These are phyloP conservation scores for Yponomeuta malinellus DNA, from an alignment of 2,888 invertebrate species.

Conservation along the genomic window DNA sequence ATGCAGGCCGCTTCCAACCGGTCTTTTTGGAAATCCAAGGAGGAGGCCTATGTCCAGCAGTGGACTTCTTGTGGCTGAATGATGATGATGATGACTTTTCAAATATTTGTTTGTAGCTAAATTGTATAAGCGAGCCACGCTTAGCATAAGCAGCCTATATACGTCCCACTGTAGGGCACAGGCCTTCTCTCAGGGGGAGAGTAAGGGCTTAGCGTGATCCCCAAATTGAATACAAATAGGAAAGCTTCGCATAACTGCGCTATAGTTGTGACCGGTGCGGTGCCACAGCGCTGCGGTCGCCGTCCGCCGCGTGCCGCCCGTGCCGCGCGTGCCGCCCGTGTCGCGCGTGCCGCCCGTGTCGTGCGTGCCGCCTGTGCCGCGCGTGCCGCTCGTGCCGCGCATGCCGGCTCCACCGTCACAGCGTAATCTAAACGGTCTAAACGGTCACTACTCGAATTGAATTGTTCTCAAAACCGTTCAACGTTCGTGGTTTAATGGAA, in stretches of 20 bases:
- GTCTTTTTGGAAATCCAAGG: too few species aligned
- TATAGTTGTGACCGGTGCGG: too few species aligned
- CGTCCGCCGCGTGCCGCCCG: background rate
- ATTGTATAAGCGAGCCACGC: too few species aligned
- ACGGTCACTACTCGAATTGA: background rate
- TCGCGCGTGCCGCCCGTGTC: background rate
- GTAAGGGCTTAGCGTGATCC: background rate
- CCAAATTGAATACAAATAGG: background rate
- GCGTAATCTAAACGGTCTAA: background rate
- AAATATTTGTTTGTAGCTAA: too few species aligned
- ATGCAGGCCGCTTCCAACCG: too few species aligned
- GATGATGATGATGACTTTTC: too few species aligned
- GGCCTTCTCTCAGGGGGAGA: too few species aligned
- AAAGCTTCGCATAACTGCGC: background rate
- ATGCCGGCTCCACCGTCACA: background rate
- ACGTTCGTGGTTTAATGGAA: background rate
- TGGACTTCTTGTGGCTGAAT: too few species aligned
- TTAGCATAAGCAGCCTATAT: too few species aligned
- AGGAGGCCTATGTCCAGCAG: too few species aligned
- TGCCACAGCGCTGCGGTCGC: too few species aligned
- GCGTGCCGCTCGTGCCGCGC: background rate
- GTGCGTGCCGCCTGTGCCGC: background rate
- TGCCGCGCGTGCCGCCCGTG: background rate
- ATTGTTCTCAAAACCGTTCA: background rate
- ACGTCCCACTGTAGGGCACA: too few species aligned